A percentile compares a stretch with the other conserved stretches of the same genome.
Conservation (phyloP, 2,113 vertebrate species). For the Choloepus hoffmanni region DNA sequence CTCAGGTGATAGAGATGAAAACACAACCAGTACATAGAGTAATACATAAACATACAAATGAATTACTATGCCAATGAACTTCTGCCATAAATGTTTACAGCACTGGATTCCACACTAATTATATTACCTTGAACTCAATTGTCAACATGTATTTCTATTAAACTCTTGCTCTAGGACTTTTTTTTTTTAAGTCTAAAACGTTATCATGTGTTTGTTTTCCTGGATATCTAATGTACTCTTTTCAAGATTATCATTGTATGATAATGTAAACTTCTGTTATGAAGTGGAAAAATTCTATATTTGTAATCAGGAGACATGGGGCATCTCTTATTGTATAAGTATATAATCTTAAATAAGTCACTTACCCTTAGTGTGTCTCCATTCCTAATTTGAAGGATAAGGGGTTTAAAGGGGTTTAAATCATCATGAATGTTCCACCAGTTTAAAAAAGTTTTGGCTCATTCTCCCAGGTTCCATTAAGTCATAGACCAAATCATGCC, state of each 20-base stretch:
- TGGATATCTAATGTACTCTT: constrained; percentile 34
- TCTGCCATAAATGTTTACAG: not conserved
- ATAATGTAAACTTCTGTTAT: not conserved
- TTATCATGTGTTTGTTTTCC: constrained; percentile 52
- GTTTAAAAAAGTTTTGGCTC: constrained; percentile 26
- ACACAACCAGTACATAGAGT: not conserved
- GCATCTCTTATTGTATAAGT: not conserved
- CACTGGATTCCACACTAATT: not conserved
- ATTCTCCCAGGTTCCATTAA: not conserved
- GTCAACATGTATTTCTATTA: constrained; percentile 40
- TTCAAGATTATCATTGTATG: constrained; percentile 7
- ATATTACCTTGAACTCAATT: not conserved
- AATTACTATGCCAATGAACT: not conserved
- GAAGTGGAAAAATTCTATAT: constrained; percentile 19
- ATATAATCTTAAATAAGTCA: not conserved
- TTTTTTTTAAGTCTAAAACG: constrained; percentile 16
- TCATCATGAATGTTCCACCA: not conserved
- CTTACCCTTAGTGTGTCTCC: not conserved
- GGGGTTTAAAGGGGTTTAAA: not conserved
- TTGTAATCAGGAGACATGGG: not conserved
- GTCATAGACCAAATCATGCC: not conserved
- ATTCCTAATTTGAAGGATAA: not conserved
- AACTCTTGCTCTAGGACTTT: not conserved
- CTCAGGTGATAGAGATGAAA: constrained; percentile 68
- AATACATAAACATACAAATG: not conserved